Evolutionary conservation across 2,888 invertebrate genomes (phyloP).

Genomic region (Loripinus fragilis): DNA sequence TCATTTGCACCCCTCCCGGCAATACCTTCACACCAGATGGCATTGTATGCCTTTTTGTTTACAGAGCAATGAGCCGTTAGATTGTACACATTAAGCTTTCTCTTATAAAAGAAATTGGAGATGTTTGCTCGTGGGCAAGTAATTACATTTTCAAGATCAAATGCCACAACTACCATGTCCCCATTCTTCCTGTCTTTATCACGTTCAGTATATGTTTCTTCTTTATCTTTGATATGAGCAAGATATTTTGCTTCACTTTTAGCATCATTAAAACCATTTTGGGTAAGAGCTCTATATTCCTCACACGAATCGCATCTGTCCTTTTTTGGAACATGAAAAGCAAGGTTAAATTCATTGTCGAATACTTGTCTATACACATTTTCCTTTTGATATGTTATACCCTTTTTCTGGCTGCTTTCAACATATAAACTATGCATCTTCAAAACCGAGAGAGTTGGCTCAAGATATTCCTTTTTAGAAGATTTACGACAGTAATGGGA

Average conservation of each 20-base stretch:
- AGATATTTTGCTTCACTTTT: background rate
- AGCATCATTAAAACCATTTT: background rate
- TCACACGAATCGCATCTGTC: slow-evolving; percentile 19
- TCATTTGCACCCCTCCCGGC: slow-evolving; percentile 27
- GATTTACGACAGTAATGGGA: slow-evolving; percentile 24
- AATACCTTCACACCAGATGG: slow-evolving; percentile 1
- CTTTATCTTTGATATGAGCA: background rate
- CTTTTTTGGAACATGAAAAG: slow-evolving; percentile 25
- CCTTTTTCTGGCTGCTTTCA: slow-evolving; percentile 13
- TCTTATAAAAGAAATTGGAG: slow-evolving; percentile 6
- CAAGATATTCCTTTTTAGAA: slow-evolving; percentile 23
- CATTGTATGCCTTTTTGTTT: background rate
- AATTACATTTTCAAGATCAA: slow-evolving; percentile 29
- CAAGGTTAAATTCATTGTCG: slow-evolving; percentile 22
- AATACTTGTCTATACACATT: slow-evolving; percentile 24
- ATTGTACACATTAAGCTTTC: too few species aligned
- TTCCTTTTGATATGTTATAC: slow-evolving; percentile 1
- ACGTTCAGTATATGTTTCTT: slow-evolving; percentile 15
- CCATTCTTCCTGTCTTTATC: slow-evolving; percentile 18
- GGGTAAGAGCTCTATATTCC: background rate
- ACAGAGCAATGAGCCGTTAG: too few species aligned
- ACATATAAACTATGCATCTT: slow-evolving; percentile 27
- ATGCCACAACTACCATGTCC: background rate
- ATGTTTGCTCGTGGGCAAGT: slow-evolving; percentile 13
- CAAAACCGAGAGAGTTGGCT: slow-evolving; percentile 8